These are phyloP conservation scores for Halcyon badia DNA, from an alignment of 2,797 vertebrate genomes.

Conservation along the genomic window DNA sequence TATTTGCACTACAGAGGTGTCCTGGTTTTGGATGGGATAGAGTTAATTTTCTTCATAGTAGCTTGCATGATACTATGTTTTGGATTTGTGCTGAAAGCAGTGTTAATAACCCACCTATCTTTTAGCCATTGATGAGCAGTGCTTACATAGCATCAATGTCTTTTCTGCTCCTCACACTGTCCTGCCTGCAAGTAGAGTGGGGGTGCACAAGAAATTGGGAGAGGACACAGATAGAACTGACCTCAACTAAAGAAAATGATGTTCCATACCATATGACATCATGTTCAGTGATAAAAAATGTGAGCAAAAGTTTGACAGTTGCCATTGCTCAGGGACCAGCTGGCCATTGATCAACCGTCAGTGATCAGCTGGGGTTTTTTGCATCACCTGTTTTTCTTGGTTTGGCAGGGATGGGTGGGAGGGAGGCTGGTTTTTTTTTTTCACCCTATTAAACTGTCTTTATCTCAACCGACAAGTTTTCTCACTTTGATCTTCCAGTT, in stretches of 20 bases:
- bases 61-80: background rate
- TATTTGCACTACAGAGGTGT: background rate
- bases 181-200: rapidly evolving
- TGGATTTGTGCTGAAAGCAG: background rate
- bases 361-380: background rate
- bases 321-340: too few species aligned
- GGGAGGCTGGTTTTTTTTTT: too few species aligned
- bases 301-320: too few species aligned
- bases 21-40: background rate
- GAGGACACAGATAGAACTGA: background rate
- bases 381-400: background rate
- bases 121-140: background rate
- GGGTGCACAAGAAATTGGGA: background rate
- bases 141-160: background rate
- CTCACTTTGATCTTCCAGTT: background rate
- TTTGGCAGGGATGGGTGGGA: too few species aligned
- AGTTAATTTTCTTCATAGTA: background rate
- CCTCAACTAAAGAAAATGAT: background rate
- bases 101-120: background rate
- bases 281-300: too few species aligned
- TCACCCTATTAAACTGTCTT: background rate
- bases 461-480: background rate
- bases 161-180: background rate
- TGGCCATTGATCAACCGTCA: too few species aligned
- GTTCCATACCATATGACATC: background rate